Conservation (phyloP, 2,888 invertebrate genomes). For the Muscina levida region DNA sequence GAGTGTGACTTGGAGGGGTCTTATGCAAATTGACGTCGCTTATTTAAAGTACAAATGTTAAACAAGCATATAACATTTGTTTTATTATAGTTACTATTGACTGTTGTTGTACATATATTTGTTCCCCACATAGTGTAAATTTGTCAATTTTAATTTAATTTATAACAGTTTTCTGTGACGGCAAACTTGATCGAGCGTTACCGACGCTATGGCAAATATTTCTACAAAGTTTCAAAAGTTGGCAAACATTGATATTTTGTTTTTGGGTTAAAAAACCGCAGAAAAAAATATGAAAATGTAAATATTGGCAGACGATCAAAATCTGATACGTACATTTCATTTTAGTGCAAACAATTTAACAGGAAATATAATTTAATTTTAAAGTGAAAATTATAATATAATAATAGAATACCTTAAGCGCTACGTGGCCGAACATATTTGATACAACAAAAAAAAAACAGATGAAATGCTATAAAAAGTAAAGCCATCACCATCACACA, state of each 20-base stretch:
- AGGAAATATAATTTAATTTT: too few species aligned
- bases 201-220: background rate
- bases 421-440: too few species aligned
- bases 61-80: slow-evolving; percentile 12
- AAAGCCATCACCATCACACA: too few species aligned
- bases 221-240: background rate
- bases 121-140: background rate
- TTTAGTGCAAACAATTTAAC: too few species aligned
- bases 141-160: background rate
- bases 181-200: background rate
- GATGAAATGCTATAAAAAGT: too few species aligned
- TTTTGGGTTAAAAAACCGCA: too few species aligned
- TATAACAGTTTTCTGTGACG: background rate
- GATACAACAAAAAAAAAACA: too few species aligned
- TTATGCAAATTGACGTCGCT: slow-evolving; percentile 10
- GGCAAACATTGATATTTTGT: background rate
- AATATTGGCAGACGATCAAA: slow-evolving; percentile 8
- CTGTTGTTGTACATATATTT: background rate
- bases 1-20: background rate
- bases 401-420: too few species aligned
- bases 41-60: background rate
- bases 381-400: too few species aligned
- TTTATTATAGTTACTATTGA: slow-evolving; percentile 1
- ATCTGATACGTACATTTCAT: background rate
- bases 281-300: background rate